Base-by-base conservation (phyloP, 2,888 invertebrate species). In the Cyrtodaria siliqua region DNA sequence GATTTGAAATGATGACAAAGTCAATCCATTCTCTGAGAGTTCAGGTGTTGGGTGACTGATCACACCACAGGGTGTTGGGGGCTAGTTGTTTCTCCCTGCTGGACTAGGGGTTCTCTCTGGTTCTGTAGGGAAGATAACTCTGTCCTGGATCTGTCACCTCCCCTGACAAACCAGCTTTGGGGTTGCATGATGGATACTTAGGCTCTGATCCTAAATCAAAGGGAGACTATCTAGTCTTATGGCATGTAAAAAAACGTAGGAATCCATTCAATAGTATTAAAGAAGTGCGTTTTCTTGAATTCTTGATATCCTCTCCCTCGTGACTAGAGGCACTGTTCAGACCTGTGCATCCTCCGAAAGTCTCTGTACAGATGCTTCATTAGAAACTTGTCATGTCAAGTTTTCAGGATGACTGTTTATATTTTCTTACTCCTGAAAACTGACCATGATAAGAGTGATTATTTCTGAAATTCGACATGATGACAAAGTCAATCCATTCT, bases 11-110 rank as follows among this genome's bases (percentile, higher is more conserved):
- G 77, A 77, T 77, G 77, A 77, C 63, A 72, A 63, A 67, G 63
- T 77, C 72, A 76, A 77, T 77, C 77, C 77, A 77, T 77, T 77
- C 77, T 71, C 77, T 77, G 77, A 77, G 33, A 55, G 20, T 40
- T 52, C 62, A 49, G 40, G 59, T 47, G 33, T 33, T n/a, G 57
- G 20, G 63, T 63, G 24, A 62, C 38, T 44, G 68, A 67, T 72
- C 59, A 59, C 77, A 59, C 59, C 47, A 12, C 40, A 29, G 23
- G 40, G 23, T 67, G 72, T 66, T 63, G 50, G 63, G 68, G 57
- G 33, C 20, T 24, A 20, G 72, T 64, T 61, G 38, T 44, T 44
- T 44, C 50, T 49, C 49, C 12, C 59, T 44, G 24, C 49, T 52
- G 40, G n/a, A 24, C 68, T 50, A 40, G 64, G 57, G 77, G 71